Base-by-base conservation (phyloP, 1,140 invertebrate genomes). In the Heterodera schachtii region DNA sequence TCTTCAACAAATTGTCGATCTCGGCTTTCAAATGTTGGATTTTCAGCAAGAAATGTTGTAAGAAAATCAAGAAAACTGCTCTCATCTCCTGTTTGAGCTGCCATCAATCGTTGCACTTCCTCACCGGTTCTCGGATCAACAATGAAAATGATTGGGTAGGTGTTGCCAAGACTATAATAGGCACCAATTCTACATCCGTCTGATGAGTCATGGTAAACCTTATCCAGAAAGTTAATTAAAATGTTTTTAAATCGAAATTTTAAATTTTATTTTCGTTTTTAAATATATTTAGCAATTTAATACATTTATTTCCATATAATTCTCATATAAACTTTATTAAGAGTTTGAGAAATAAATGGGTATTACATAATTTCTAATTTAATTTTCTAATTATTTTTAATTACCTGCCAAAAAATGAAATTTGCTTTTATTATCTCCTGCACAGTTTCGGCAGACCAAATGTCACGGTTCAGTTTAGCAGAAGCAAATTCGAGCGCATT, bases 361-460 rank as follows among this genome's bases (percentile, higher is more conserved):
- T n/a, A n/a, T n/a, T n/a, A n/a, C n/a, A n/a, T n/a, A 52, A 52
- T 52, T 52, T 8, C 2, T 16, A 52, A 11, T 16, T 52, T 52
- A 31, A 31, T 31, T 52, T 52, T 52, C 16, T 52, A 52, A 52
- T 8, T 1, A 0, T 52, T 31, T 31, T 31, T 31, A 31, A 31
- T 52, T 52, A 64, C 93, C 92, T 94, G 94, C 94, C 93, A 94
- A 82, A 95, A 92, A 21, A 94, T 90, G 88, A 95, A 94, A 90
- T 94, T 93, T 83, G 93, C 92, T 75, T 92, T 92, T n/a, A 94
- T 90, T 73, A 95, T 91, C 71, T 92, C 92, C 80, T 93, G 93
- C 2, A 94, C 92, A 81, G 93, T 92, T 75, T 90, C 89, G 83
- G 93, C 92, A 3, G 93, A 93, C 94, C 94, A 95, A 1, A 95